A percentile compares a stretch with the other conserved stretches of the same genome.
Conservation (phyloP, 2,888 invertebrate species). For the Ophion obscuratus region DNA sequence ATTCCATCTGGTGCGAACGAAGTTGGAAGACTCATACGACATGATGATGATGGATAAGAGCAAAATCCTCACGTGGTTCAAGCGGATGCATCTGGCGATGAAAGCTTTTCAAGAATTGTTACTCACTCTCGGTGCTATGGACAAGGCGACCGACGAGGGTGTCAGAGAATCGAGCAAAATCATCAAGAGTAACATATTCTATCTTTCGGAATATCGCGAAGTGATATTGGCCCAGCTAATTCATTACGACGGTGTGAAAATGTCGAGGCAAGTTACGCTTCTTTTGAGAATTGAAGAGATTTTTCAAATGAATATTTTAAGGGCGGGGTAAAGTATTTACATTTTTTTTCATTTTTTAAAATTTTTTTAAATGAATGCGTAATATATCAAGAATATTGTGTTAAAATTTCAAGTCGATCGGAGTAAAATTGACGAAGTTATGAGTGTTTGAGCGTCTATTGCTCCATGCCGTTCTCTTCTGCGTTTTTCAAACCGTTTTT, state of each 20-base stretch:
- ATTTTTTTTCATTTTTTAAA: no score
- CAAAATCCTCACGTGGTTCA: slow-evolving; percentile 92
- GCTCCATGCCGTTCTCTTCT: no score
- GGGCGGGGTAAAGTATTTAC: no score
- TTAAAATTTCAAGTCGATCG: no score
- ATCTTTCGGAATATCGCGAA: slow-evolving; percentile 97
- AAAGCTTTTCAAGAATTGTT: slow-evolving; percentile 93
- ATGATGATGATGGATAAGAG: slow-evolving; percentile 95
- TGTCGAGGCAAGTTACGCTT: slow-evolving; percentile 89
- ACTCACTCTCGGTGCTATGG: slow-evolving; percentile 92
- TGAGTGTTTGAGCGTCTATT: no score
- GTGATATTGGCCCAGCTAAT: slow-evolving; percentile 92
- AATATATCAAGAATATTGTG: no score
- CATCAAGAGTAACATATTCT: slow-evolving; percentile 96
- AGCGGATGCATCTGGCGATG: slow-evolving; percentile 93
- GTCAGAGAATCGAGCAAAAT: slow-evolving; percentile 93
- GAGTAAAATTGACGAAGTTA: no score
- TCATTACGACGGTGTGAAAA: slow-evolving; percentile 93
- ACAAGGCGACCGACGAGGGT: slow-evolving; percentile 88
- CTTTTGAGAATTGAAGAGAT: no score
- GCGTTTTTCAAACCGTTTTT: no score
- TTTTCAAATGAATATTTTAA: no score
- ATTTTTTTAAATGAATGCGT: no score
- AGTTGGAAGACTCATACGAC: slow-evolving; percentile 94
- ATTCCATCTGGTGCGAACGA: slow-evolving; percentile 97